Evolutionary conservation across 2,797 vertebrate genomes (phyloP).

Genomic region (Buphagus erythrorhynchus): DNA sequence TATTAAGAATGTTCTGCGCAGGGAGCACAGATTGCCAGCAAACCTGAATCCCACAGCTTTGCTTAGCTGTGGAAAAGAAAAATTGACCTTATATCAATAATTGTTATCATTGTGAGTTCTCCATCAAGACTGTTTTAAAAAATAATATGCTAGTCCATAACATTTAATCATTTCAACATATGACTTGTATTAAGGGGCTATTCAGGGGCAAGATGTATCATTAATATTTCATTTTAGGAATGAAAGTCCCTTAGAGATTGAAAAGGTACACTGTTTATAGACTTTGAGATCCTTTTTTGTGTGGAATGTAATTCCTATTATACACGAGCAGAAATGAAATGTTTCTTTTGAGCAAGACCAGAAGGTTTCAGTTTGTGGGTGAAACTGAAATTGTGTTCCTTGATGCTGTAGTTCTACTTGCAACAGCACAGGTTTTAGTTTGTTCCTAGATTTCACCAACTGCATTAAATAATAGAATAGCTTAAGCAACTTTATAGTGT

Average conservation of each 20-base stretch:
- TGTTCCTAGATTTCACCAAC: conserved; percentile 15
- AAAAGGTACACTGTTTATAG: conserved; percentile 72
- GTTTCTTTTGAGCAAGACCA: conserved; percentile 52
- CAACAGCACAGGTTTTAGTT: conserved; percentile 36
- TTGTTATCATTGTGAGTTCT: conserved; percentile 59
- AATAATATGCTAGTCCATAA: conserved; percentile 55
- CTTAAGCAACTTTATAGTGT: conserved; percentile 51
- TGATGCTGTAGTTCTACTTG: conserved; percentile 52
- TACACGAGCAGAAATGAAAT: conserved; percentile 53
- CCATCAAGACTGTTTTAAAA: conserved; percentile 51
- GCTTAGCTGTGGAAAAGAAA: conserved; percentile 60
- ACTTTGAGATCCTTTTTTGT: conserved; percentile 57
- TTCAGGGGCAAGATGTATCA: conserved; percentile 66
- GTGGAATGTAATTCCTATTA: conserved; percentile 69
- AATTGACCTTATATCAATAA: conserved; percentile 54
- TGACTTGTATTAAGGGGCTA: conserved; percentile 71
- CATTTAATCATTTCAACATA: conserved; percentile 73
- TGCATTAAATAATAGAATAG: conserved; percentile 18
- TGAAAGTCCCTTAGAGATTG: conserved; percentile 67
- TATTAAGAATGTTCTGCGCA: conserved; percentile 26
- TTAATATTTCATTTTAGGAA: conserved; percentile 71
- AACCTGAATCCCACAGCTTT: conserved; percentile 59
- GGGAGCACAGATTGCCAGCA: conserved; percentile 49
- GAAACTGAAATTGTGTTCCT: conserved; percentile 53
- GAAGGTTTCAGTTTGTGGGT: conserved; percentile 60